Evolutionary conservation across 2,113 vertebrate genomes (phyloP).

Genomic region (Sphaerodactylus townsendi): DNA sequence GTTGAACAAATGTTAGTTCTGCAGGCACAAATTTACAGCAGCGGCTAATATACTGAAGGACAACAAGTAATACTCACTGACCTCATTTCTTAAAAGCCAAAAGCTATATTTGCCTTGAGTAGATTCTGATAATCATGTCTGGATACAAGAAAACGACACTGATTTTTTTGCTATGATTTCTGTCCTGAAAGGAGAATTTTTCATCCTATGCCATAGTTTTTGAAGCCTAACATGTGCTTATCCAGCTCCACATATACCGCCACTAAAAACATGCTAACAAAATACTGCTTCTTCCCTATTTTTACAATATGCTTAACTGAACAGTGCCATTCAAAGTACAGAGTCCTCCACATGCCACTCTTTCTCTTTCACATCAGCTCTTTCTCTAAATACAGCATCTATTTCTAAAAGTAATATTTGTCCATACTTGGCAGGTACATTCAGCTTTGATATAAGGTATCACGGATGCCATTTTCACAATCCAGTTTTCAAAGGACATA

Average conservation of each 20-base stretch:
- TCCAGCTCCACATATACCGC: background rate
- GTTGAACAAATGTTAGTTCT: constrained; percentile 44
- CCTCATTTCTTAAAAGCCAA: background rate
- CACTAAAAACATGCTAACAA: background rate
- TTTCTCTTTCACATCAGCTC: too few species aligned
- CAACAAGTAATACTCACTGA: background rate
- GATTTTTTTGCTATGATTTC: background rate
- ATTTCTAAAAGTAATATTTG: too few species aligned
- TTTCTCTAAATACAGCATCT: too few species aligned
- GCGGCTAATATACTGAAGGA: constrained; percentile 27
- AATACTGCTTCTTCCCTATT: background rate
- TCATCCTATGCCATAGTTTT: background rate
- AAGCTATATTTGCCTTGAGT: constrained; percentile 27
- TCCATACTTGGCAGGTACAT: too few species aligned
- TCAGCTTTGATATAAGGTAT: too few species aligned
- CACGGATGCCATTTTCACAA: too few species aligned
- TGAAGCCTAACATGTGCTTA: background rate
- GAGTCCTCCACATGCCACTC: background rate
- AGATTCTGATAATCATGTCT: background rate
- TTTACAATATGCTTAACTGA: background rate
- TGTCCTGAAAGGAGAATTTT: background rate
- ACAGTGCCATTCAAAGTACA: background rate
- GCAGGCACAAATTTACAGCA: constrained; percentile 35
- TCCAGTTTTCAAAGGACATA: too few species aligned
- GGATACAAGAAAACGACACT: background rate